These are phyloP conservation scores for Sphenodon punctatus DNA, from an alignment of 2,797 vertebrate genomes.

Conservation along the genomic window DNA sequence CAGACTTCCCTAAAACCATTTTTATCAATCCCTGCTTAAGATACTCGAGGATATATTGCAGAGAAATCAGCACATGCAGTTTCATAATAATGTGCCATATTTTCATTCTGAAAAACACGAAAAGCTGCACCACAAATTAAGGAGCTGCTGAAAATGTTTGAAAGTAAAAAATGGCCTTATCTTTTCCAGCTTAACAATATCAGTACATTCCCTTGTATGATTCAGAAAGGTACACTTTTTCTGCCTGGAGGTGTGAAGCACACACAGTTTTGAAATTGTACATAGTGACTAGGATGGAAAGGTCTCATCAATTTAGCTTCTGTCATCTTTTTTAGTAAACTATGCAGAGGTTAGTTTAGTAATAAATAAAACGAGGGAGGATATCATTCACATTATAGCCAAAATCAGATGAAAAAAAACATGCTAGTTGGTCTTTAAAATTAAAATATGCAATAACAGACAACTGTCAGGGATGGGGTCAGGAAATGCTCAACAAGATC, in stretches of 20 bases:
- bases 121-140: rapidly evolving
- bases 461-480: background rate
- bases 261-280: background rate
- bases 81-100: background rate
- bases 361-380: rapidly evolving
- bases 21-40: background rate
- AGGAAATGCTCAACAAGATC: too few species aligned
- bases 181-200: background rate
- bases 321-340: background rate
- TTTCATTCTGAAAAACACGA: background rate
- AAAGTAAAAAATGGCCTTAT: conserved; percentile 14
- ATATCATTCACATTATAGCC: rapidly evolving
- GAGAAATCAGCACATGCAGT: background rate
- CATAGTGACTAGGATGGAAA: rapidly evolving
- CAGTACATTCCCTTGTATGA: background rate
- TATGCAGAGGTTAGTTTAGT: rapidly evolving
- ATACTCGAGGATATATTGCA: conserved; percentile 7
- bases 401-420: background rate
- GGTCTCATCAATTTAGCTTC: background rate
- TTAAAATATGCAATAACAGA: too few species aligned
- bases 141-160: background rate
- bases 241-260: background rate
- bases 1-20: background rate
- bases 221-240: background rate
- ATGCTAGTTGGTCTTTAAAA: too few species aligned